Conservation (phyloP, 2,888 invertebrate species). For the Eledona agricola region DNA sequence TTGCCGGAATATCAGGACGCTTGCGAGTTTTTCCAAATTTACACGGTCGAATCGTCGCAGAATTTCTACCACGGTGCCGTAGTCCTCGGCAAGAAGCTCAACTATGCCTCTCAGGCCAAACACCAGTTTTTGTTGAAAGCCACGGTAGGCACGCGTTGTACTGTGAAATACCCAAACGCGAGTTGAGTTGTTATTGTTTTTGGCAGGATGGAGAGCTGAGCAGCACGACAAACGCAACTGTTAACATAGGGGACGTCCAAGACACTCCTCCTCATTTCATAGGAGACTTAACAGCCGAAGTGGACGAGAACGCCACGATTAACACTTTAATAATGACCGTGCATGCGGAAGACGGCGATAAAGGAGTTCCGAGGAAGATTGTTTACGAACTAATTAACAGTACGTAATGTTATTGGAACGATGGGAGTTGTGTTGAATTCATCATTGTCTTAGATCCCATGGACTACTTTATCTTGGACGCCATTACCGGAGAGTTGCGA, state of each 20-base stretch:
- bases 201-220: slow-evolving; percentile 80
- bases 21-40: slow-evolving; percentile 76
- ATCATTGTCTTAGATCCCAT: slow-evolving; percentile 73
- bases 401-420: slow-evolving; percentile 63
- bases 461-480: slow-evolving; percentile 85
- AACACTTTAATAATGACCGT: slow-evolving; percentile 82
- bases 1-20: slow-evolving; percentile 73
- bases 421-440: neutral
- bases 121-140: slow-evolving; percentile 81
- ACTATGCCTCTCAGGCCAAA: slow-evolving; percentile 80
- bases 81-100: slow-evolving; percentile 73
- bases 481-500: slow-evolving; percentile 79
- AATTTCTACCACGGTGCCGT: slow-evolving; percentile 78
- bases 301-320: slow-evolving; percentile 84
- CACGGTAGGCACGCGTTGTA: slow-evolving; percentile 75
- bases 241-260: slow-evolving; percentile 85
- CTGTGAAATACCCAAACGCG: no score
- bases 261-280: slow-evolving; percentile 87
- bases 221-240: slow-evolving; percentile 76
- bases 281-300: slow-evolving; percentile 79
- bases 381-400: slow-evolving; percentile 82
- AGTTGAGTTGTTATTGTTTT: no score
- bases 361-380: slow-evolving; percentile 82
- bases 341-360: slow-evolving; percentile 85
- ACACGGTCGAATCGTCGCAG: slow-evolving; percentile 70